Conservation (phyloP, 2,797 vertebrate species). For the Leptodactylus fallax region DNA sequence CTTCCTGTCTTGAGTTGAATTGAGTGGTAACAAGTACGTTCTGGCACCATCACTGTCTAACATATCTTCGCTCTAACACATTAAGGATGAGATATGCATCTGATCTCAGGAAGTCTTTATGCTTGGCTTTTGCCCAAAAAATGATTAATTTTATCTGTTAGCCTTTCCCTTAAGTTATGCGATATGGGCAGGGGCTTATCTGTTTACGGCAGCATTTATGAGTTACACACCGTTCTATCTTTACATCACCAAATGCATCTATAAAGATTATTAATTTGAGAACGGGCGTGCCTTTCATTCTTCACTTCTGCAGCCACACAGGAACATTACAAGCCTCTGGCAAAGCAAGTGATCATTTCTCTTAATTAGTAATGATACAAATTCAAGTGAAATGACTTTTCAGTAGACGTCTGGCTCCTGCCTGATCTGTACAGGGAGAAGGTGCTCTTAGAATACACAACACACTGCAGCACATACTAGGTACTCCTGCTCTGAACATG, state of each 20-base stretch:
- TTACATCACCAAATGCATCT: slow-evolving; percentile 77
- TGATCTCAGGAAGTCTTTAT: slow-evolving; percentile 70
- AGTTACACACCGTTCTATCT: slow-evolving; percentile 76
- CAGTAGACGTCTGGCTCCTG: slow-evolving; percentile 63
- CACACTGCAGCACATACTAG: background rate
- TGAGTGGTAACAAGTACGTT: slow-evolving; percentile 18
- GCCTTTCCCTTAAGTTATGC: slow-evolving; percentile 78
- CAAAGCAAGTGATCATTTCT: slow-evolving; percentile 73
- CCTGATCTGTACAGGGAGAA: background rate
- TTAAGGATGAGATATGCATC: slow-evolving; percentile 34
- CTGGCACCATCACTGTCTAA: slow-evolving; percentile 21
- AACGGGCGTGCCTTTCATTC: slow-evolving; percentile 79
- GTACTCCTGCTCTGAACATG: background rate
- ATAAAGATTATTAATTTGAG: slow-evolving; percentile 76
- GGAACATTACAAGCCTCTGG: slow-evolving; percentile 80
- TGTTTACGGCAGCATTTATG: slow-evolving; percentile 80
- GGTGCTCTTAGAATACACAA: background rate
- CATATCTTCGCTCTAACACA: slow-evolving; percentile 41
- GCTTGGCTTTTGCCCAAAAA: slow-evolving; percentile 75
- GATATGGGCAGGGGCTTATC: slow-evolving; percentile 80
- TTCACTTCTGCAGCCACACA: slow-evolving; percentile 79
- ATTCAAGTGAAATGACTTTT: slow-evolving; percentile 69
- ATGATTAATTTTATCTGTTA: slow-evolving; percentile 75
- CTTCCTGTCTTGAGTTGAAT: background rate
- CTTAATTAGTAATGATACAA: slow-evolving; percentile 65